Percentiles rank a stretch among this genome's conserved stretches.
Evolutionary conservation across 2,888 invertebrate genomes (phyloP).

Genomic region (Dryomyza anilis): DNA sequence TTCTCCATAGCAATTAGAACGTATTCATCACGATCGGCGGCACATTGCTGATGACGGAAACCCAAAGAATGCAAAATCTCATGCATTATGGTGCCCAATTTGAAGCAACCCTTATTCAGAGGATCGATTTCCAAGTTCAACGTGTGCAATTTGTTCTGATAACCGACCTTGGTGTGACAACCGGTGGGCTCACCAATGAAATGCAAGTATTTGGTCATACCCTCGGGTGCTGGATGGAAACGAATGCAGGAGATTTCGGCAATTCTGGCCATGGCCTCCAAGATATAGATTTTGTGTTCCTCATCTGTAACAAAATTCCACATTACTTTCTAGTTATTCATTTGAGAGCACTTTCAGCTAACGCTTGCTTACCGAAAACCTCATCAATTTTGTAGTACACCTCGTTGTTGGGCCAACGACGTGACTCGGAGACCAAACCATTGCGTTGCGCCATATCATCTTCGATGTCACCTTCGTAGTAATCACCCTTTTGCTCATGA

Average conservation of each 20-base stretch:
- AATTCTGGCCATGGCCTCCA: slow-evolving; percentile 72
- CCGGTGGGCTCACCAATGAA: slow-evolving; percentile 61
- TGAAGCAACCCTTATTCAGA: slow-evolving; percentile 50
- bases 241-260: slow-evolving; percentile 74
- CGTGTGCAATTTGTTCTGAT: slow-evolving; percentile 57
- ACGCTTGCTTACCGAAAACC: slow-evolving; percentile 40
- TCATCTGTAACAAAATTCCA: too few relatives aligned
- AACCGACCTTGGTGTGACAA: slow-evolving; percentile 78
- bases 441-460: slow-evolving; percentile 66
- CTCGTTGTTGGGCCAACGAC: slow-evolving; percentile 69
- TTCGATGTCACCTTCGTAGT: slow-evolving; percentile 76
- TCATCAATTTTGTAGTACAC: slow-evolving; percentile 65
- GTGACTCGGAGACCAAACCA: slow-evolving; percentile 64
- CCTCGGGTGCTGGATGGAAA: slow-evolving; percentile 66
- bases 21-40: slow-evolving; percentile 73
- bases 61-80: slow-evolving; percentile 78
- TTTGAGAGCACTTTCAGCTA: too few relatives aligned
- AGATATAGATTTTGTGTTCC: slow-evolving; percentile 65
- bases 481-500: slow-evolving; percentile 76
- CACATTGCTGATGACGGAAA: slow-evolving; percentile 80
- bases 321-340: too few relatives aligned
- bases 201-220: slow-evolving; percentile 37
- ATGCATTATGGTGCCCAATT: slow-evolving; percentile 69
- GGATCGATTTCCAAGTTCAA: slow-evolving; percentile 42
- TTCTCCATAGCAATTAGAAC: slow-evolving; percentile 64